Evolutionary conservation across 2,888 invertebrate species (phyloP).

Genomic region (Pyrocoelia pectoralis): DNA sequence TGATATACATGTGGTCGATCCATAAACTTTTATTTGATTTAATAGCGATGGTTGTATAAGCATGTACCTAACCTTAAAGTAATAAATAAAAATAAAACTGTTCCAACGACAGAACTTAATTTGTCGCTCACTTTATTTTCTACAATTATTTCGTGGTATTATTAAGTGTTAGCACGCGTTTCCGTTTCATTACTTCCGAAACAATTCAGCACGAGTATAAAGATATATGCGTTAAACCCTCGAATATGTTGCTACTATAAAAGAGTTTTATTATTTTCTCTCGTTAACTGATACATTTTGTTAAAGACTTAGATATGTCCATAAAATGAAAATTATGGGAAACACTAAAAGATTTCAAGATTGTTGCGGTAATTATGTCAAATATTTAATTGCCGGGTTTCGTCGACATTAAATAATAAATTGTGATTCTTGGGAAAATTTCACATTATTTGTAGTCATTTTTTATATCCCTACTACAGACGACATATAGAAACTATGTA

Average conservation of each 20-base stretch:
- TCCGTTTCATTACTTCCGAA: constrained; percentile 8
- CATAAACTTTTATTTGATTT: constrained; percentile 57
- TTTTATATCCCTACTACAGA: constrained; percentile 6
- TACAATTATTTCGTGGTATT: constrained; percentile 10
- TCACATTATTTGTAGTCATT: constrained; percentile 5
- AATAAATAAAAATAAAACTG: constrained; percentile 47
- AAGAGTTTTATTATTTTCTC: constrained; percentile 9
- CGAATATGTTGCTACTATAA: constrained; percentile 6
- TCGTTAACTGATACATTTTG: constrained; percentile 10
- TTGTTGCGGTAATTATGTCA: not conserved
- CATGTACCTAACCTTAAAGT: constrained; percentile 38
- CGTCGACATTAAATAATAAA: not conserved
- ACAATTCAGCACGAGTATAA: constrained; percentile 8
- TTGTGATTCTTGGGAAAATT: not conserved
- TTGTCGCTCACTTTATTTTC: constrained; percentile 5
- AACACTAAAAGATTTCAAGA: constrained; percentile 1
- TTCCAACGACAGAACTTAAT: not conserved
- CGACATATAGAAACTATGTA: constrained; percentile 32
- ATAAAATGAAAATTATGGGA: constrained; percentile 4
- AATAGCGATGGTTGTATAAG: constrained; percentile 48
- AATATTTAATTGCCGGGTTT: not conserved
- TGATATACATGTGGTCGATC: constrained; percentile 53
- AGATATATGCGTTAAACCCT: constrained; percentile 11
- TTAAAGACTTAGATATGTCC: constrained; percentile 3
- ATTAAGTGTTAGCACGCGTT: constrained; percentile 11